phyloP scores from a whole-genome alignment of 2,797 vertebrate genomes.

The Scyliorhinus canicula region DNA sequence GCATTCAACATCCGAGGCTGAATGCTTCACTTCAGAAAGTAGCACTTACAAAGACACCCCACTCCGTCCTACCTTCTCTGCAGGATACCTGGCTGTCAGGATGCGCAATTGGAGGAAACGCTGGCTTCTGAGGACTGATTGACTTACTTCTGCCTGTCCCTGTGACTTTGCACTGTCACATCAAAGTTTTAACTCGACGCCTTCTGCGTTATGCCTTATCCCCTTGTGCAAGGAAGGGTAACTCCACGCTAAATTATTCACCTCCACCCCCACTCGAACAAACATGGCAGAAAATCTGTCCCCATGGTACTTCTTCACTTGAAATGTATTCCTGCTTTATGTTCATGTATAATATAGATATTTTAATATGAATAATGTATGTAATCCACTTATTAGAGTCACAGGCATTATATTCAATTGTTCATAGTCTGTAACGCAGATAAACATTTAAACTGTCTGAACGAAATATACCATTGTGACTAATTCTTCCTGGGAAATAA shows the following conservation, averaged over 20 bases:
- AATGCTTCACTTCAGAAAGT: not conserved
- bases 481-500: not conserved
- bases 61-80: slow-evolving; percentile 4
- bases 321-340: not conserved
- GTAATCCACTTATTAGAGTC: not conserved
- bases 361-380: not conserved
- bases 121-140: not conserved
- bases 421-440: not conserved
- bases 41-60: not conserved
- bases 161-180: not conserved
- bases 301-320: not conserved
- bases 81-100: not conserved
- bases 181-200: not conserved
- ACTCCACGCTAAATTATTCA: not conserved
- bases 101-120: not conserved
- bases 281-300: not conserved
- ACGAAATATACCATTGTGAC: not conserved
- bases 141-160: not conserved
- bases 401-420: not conserved
- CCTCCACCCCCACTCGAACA: not conserved
- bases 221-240: not conserved
- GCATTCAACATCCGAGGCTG: not conserved
- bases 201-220: not conserved
- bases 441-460: not conserved
- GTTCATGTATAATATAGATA: too few species aligned